Base-by-base conservation (phyloP, 92 coral and sea anemone genomes). In the Muricea muricata region DNA sequence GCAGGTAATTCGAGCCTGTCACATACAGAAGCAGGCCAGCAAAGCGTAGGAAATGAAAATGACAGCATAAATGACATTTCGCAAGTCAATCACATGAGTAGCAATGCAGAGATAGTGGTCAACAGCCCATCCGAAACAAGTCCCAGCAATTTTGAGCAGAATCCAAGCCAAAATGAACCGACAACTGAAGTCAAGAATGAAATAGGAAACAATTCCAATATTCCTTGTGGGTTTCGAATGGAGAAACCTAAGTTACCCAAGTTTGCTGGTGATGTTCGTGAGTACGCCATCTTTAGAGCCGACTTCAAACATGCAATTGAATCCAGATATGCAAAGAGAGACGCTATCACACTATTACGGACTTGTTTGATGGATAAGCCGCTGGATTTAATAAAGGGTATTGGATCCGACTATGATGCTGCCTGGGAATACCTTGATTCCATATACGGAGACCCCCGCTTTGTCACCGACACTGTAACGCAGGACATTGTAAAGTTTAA, bases 221-320 rank as follows among this genome's bases (percentile, higher is more conserved):
- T 7, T n/a, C 4, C 7, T 55, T 55, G 65, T 55, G 23, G 65
- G 4, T 55, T n/a, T n/a, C n/a, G n/a, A n/a, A n/a, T n/a, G n/a
- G n/a, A n/a, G n/a, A n/a, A n/a, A n/a, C n/a, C n/a, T 55, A 7
- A 7, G n/a, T 28, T 88, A 75, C 94, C 91, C 3, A 91, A 85
- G 69, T 91, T 91, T 47, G 48, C 80, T 0, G 94, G 92, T 26
- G 94, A 89, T 55, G 92, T 89, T 4, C 79, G 92, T 33, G 92
- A 90, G 58, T 90, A 73, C 78, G 78, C 70, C 5, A 86, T 85
- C 18, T 89, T 89, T 69, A 29, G 83, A 35, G 66, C 90, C 15
- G 88, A 90, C 63, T 91, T 91, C 78, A 91, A 91, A 33, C 94
- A 88, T 50, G 88, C 88, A 23, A 68, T 91, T 18, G 92, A 91